Evolutionary conservation across 2,797 vertebrate species (phyloP).

Genomic region (Pteronotus mesoamericanus): DNA sequence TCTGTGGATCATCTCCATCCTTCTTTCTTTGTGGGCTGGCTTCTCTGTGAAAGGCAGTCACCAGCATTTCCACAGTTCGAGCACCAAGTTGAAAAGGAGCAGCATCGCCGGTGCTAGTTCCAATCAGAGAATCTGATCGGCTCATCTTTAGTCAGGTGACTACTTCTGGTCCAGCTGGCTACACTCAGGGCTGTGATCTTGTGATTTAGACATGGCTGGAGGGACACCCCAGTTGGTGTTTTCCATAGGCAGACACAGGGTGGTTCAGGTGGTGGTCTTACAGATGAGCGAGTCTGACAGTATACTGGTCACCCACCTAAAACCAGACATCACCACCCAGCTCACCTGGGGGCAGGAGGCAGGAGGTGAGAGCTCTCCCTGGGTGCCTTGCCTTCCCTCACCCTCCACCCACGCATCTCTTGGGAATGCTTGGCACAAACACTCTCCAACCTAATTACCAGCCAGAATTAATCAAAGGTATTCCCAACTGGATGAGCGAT

Average conservation of each 20-base stretch:
- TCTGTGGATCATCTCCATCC: not conserved
- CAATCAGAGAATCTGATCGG: not conserved
- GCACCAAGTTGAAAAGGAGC: not conserved
- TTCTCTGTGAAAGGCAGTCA: not conserved
- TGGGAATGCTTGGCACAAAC: constrained; percentile 64
- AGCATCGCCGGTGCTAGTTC: not conserved
- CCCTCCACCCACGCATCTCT: not conserved
- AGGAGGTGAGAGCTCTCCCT: not conserved
- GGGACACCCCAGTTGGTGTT: not conserved
- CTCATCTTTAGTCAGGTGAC: not conserved
- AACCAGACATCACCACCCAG: not conserved
- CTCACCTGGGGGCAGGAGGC: no score
- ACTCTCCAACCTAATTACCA: constrained; percentile 67
- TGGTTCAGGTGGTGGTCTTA: not conserved
- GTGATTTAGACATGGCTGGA: not conserved
- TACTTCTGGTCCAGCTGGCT: not conserved
- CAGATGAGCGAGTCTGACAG: not conserved
- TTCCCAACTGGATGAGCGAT: constrained; percentile 67
- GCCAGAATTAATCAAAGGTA: constrained; percentile 75
- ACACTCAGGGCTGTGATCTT: not conserved
- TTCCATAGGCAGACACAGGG: not conserved
- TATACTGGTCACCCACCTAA: not conserved
- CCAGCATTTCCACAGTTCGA: not conserved
- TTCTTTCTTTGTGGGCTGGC: not conserved
- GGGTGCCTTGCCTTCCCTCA: not conserved